phyloP scores from a whole-genome alignment of 2,888 invertebrate genomes.

The Cephonodes hylas region DNA sequence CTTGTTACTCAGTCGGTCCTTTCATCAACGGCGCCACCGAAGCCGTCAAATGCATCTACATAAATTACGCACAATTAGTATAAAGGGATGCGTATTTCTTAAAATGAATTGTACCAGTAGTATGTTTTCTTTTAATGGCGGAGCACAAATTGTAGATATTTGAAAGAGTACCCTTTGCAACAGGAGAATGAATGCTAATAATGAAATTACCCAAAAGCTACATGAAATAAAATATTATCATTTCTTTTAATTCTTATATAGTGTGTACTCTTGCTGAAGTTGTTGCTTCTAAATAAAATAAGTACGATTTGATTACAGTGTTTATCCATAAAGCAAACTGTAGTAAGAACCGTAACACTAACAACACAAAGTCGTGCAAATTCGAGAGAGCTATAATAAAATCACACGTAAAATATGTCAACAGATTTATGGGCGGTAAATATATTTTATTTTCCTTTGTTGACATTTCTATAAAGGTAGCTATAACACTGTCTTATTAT shows the following conservation, averaged over 20 bases:
- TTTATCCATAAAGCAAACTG: background rate
- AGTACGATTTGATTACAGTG: no score
- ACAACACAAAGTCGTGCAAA: background rate
- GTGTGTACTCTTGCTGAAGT: no score
- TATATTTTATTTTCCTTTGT: constrained; percentile 6
- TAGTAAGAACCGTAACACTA: background rate
- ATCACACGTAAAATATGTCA: constrained; percentile 6
- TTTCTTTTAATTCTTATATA: no score
- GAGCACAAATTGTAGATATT: background rate
- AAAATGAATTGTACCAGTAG: background rate
- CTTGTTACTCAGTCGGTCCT: no score
- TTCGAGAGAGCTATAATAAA: background rate
- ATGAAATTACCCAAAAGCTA: background rate
- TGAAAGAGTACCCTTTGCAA: background rate
- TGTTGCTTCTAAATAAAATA: no score
- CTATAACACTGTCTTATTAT: background rate
- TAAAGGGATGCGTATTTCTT: background rate
- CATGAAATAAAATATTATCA: no score
- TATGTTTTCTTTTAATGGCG: background rate
- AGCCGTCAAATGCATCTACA: background rate
- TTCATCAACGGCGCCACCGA: no score
- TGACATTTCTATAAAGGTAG: background rate
- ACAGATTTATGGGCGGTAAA: constrained; percentile 3
- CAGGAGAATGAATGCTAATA: background rate
- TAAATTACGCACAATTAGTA: background rate